These are phyloP conservation scores for Sinotaia quadrata DNA, from an alignment of 2,888 invertebrate species.

Conservation along the genomic window DNA sequence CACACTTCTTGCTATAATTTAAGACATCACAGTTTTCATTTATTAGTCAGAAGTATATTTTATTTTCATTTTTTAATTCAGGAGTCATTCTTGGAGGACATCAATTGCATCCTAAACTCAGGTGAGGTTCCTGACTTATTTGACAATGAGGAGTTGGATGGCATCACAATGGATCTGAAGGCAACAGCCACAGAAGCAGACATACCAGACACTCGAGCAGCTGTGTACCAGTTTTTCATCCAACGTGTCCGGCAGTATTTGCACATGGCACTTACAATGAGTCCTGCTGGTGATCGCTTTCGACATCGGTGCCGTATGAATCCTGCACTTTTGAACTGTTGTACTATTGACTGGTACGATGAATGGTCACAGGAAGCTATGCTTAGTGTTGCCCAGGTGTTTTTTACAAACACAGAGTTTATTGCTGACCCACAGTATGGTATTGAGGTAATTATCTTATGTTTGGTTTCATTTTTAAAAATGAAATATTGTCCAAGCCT, in stretches of 20 bases:
- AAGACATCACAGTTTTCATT: too few relatives aligned
- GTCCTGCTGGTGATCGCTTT: conserved; percentile 69
- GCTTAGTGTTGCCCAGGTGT: conserved; percentile 70
- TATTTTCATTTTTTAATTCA: conserved; percentile 38
- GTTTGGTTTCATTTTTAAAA: not conserved
- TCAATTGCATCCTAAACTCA: conserved; percentile 71
- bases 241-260: conserved; percentile 68
- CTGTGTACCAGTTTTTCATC: conserved; percentile 69
- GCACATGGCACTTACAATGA: conserved; percentile 70
- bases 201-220: conserved; percentile 67
- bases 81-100: conserved; percentile 72
- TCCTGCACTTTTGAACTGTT: conserved; percentile 71
- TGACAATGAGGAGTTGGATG: conserved; percentile 71
- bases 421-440: conserved; percentile 60
- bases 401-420: conserved; percentile 68
- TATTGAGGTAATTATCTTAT: conserved; percentile 48
- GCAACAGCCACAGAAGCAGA: conserved; percentile 65
- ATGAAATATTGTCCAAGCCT: too few relatives aligned
- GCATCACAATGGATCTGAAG: conserved; percentile 70
- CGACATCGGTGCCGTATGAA: conserved; percentile 71
- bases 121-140: conserved; percentile 72
- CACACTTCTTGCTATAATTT: too few relatives aligned
- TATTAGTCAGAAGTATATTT: too few relatives aligned
- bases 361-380: conserved; percentile 71
- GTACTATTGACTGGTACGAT: conserved; percentile 72